Evolutionary conservation across 2,797 vertebrate species (phyloP), one percentile per base, ranked within the genome.

Genomic region (Eremophila alpestris): DNA sequence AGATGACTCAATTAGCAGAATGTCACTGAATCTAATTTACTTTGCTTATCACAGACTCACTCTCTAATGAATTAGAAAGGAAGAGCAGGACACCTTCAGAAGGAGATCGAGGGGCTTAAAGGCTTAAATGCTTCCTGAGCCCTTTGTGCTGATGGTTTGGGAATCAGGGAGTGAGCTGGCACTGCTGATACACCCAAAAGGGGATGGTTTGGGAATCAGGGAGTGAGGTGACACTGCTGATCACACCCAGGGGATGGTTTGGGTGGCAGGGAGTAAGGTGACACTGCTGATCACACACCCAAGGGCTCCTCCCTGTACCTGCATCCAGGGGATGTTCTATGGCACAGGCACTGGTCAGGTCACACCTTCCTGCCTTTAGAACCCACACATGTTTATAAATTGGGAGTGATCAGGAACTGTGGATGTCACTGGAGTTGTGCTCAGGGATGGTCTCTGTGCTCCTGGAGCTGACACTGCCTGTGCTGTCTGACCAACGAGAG

Each of bases 21-120:
- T 99, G 99, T 99, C 98, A 98, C 98, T 97, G 98, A 98, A 98
- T 98, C 98, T 99, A 98, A 99, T 99, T 99, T 98, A 98, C 97
- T 98, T 98, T 97, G 98, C 98, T 98, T 97, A 98, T 98, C 98
- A 96, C 98, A 98, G 97, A 97, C 98, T 98, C 97, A 97, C 97
- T 97, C 97, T 97, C 97, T 97, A 98, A 97, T 96, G 97, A 98
- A 94, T 97, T 95, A 92, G 95, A 89, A 96, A 95, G 90, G 94
- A 95, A 95, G 96, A 96, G 71, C 91, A 90, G 95, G 96, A 95
- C 97, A 97, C 96, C 97, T 98, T 98, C 94, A 93, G 89, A 79
- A 94, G 86, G 96, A 96, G 86, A 97, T 94, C 45, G 76, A 73
- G 89, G 91, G 88, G 89, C 90, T 97, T 97, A 96, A 93, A 95